These are phyloP conservation scores for Phenganax subtilis DNA, from an alignment of 92 coral and sea anemone genomes.

Conservation along the genomic window DNA sequence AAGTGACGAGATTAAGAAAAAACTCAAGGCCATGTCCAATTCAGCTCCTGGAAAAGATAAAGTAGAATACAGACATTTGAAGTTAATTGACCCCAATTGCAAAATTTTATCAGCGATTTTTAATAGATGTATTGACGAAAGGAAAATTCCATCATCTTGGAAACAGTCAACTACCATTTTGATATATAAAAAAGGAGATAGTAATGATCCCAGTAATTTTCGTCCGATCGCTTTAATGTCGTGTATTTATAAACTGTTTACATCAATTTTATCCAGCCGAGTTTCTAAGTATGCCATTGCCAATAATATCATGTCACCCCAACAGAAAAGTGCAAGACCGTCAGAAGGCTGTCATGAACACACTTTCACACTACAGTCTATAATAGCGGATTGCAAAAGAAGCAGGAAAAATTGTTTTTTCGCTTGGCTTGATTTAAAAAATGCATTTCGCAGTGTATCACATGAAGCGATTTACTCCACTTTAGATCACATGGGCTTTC, in stretches of 20 bases:
- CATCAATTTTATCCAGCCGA: neutral
- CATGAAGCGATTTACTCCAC: neutral
- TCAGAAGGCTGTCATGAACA: no score
- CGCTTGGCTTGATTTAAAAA: neutral
- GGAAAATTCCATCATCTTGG: neutral
- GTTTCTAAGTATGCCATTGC: neutral
- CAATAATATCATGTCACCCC: neutral
- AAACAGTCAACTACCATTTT: neutral
- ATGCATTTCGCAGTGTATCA: neutral
- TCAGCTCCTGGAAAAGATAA: neutral
- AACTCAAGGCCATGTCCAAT: neutral
- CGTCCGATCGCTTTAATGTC: neutral
- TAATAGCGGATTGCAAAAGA: no score
- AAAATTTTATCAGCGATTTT: neutral
- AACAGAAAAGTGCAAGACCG: neutral
- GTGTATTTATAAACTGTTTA: neutral
- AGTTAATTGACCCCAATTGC: neutral
- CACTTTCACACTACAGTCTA: no score
- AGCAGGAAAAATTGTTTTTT: no score
- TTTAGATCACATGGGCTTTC: slow-evolving; percentile 19
- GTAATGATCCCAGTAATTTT: neutral
- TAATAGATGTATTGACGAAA: neutral
- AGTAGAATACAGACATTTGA: neutral
- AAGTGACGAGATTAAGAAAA: neutral
- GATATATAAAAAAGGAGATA: neutral